Base-by-base conservation (phyloP, 2,113 vertebrate genomes). In the Caranx ignobilis region DNA sequence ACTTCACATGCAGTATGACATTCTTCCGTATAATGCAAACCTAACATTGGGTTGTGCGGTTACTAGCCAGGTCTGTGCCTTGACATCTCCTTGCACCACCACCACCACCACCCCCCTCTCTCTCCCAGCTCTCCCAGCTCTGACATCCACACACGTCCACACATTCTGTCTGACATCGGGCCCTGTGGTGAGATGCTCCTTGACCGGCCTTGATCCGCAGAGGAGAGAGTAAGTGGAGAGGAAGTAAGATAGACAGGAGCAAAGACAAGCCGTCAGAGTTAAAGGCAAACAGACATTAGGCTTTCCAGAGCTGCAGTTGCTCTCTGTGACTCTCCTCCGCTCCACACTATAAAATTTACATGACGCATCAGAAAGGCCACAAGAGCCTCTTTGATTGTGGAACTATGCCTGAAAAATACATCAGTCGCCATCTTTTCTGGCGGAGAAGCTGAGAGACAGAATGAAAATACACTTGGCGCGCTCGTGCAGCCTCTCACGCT, bases 321-420 rank as follows among this genome's bases (percentile, higher is more conserved):
- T 88, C 88, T 79, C 69, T 89, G 76, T 67, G 82, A 78, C 88
- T 90, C 89, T 80, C 70, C 89, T 79, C 88, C 39, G 52, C 86
- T 83, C 67, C 87, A 75, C 90, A 67, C 91, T 88, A 95, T 95
- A 48, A 94, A 95, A 95, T 93, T 93, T 95, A 93, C 92, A 95
- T 94, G 94, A 94, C 71, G 88, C 89, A 93, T 94, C 93, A 93
- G 89, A 94, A 90, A 94, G 92, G 95, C 93, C 93, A 93, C 93
- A 90, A 95, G 93, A 94, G 92, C 86, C 85, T 94, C 92, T 95
- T 95, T 95, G 94, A 95, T 95, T 95, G 91, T 92, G 82, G 87
- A 94, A 89, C 93, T 84, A 77, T 76, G 88, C 90, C 93, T 95
- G 87, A 95, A 95, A 96, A 94, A 95, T 92, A 94, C 93, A 94